Evolutionary conservation across 2,888 invertebrate species (phyloP).

Genomic region (Cryptosula pallasiana): DNA sequence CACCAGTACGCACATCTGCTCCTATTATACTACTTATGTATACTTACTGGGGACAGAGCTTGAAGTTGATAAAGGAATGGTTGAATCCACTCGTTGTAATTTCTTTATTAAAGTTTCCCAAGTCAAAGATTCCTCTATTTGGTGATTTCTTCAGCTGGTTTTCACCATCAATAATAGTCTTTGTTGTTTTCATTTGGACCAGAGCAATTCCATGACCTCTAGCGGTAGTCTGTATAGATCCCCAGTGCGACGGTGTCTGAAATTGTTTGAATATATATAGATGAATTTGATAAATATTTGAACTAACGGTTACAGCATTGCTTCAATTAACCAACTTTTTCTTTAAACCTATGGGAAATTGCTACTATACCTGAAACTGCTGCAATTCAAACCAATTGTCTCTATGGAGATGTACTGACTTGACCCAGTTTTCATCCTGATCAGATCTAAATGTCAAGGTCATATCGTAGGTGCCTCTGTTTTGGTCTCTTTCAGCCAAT

Average conservation of each 20-base stretch:
- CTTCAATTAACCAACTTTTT: too few species aligned
- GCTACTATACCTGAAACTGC: too few species aligned
- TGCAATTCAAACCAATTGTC: constrained; percentile 74
- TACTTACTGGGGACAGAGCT: constrained; percentile 75
- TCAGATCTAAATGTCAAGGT: constrained; percentile 67
- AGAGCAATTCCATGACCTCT: constrained; percentile 91
- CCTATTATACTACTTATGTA: too few species aligned
- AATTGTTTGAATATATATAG: too few species aligned
- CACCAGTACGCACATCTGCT: too few species aligned
- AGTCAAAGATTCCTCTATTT: constrained; percentile 23
- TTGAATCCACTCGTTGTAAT: constrained; percentile 56
- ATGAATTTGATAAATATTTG: too few species aligned
- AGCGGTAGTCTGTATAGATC: constrained; percentile 85
- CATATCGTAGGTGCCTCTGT: constrained; percentile 45
- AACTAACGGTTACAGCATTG: too few species aligned
- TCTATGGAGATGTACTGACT: constrained; percentile 66
- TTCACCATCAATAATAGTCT: constrained; percentile 20
- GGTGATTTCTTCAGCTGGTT: constrained; percentile 26
- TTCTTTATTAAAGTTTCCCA: background rate
- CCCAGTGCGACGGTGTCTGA: constrained; percentile 77
- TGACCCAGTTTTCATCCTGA: constrained; percentile 66
- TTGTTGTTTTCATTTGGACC: constrained; percentile 60
- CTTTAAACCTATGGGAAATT: too few species aligned
- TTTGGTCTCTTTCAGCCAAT: constrained; percentile 43
- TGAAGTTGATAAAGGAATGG: constrained; percentile 75